Base-by-base conservation (phyloP, 2,797 vertebrate genomes). In the Taeniopygia guttata region DNA sequence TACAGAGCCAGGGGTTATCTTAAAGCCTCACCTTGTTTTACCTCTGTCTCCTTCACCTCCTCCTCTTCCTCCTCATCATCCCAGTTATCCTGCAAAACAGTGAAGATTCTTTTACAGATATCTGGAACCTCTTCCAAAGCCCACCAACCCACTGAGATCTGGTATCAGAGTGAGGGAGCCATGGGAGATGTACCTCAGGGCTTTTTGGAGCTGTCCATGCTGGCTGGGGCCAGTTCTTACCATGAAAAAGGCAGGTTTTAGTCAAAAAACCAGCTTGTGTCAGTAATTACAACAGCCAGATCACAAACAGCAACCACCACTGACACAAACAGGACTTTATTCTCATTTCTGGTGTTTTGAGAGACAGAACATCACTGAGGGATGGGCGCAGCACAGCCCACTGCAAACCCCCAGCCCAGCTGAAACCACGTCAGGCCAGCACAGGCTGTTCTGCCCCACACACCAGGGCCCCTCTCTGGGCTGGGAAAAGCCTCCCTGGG, bases 1-100 rank as follows among this genome's bases (percentile, higher is more conserved):
- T 3, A 29, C n/a, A 26, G 10, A 58, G 64, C 32, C 40, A 10
- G 2, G 11, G 4, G 0, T 15, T 55, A 34, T 59, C 64, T 30
- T 14, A 1, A 32, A 49, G 20, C 20, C 96, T 97, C 84, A 99
- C 99, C 99, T 96, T 97, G 74, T 96, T 98, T 99, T 89, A 98
- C 96, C 87, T 97, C 94, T 25, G 98, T 96, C 91, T 94, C 97
- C 91, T 98, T 98, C 97, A 98, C 98, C 97, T 98, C 98, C 40
- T 98, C 97, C 64, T 97, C 95, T 89, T 97, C 97, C 45, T 97
- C 97, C 11, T 99, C 99, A 96, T 99, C 99, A 97, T 99, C 99
- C 99, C 99, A 99, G 96, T 99, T 99, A 95, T 99, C 99, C 99
- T 99, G 85, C 34, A 70, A 95, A 95, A 58, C 38, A 83, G 54